phyloP scores from a whole-genome alignment of 2,113 vertebrate species.

The Serinus canaria region DNA sequence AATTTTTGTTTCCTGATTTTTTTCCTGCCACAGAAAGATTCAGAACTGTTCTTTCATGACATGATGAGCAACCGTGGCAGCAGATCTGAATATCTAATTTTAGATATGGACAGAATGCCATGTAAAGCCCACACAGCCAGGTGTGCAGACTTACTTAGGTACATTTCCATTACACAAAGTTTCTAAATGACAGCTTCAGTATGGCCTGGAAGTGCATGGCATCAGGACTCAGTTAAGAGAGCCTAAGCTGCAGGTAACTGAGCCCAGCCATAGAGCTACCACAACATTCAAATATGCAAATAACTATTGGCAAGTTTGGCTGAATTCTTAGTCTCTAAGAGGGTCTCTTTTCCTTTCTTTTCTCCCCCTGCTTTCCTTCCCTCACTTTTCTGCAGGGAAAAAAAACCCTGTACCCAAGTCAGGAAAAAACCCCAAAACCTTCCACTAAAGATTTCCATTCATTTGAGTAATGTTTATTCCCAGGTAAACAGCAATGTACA shows the following conservation, averaged over 20 bases:
- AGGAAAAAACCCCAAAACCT: neutral
- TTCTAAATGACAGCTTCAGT: neutral
- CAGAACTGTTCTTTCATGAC: neutral
- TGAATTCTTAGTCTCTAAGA: neutral
- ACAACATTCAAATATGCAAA: neutral
- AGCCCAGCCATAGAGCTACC: neutral
- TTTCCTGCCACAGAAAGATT: neutral
- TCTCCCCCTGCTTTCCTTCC: accelerated
- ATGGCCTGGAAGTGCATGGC: neutral
- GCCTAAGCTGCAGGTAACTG: neutral
- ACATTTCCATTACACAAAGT: neutral
- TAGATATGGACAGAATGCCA: neutral
- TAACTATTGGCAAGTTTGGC: neutral
- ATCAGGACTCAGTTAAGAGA: neutral
- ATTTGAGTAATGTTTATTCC: neutral
- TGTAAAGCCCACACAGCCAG: neutral
- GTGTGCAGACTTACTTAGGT: neutral
- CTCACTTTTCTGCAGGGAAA: neutral
- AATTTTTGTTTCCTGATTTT: neutral
- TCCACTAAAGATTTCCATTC: neutral
- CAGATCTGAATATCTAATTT: neutral
- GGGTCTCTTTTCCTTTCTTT: too few relatives aligned
- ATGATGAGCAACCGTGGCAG: neutral
- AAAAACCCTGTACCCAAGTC: accelerated
- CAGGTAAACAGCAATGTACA: neutral